phyloP scores from a whole-genome alignment of 2,113 vertebrate species.

The Macheiramphus alcinus region DNA sequence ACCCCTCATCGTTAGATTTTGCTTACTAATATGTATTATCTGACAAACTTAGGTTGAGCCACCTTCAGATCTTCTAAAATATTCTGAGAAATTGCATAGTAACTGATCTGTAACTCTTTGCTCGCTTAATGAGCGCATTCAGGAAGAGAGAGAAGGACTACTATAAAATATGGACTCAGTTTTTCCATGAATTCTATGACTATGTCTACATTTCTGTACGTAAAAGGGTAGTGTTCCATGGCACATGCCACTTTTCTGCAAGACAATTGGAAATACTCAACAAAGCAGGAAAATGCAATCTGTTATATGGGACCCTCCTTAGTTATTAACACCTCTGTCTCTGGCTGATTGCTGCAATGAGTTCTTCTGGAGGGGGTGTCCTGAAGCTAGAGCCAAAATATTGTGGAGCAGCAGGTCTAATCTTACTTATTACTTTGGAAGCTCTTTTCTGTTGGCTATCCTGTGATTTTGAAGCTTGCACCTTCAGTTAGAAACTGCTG shows the following conservation, averaged over 20 bases:
- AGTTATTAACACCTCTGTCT: background rate
- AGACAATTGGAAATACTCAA: background rate
- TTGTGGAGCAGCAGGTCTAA: background rate
- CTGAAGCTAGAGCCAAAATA: background rate
- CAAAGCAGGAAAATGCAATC: background rate
- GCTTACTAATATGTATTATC: background rate
- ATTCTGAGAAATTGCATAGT: background rate
- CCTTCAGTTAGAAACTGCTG: background rate
- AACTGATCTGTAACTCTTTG: background rate
- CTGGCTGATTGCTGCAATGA: background rate
- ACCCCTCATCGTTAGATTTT: background rate
- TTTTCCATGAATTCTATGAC: background rate
- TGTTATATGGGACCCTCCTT: background rate
- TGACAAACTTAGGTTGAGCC: background rate
- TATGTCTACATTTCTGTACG: background rate
- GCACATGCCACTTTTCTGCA: background rate
- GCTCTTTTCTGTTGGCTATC: background rate
- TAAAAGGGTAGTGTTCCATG: background rate
- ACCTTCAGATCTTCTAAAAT: background rate
- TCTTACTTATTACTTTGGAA: background rate
- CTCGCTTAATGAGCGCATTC: background rate
- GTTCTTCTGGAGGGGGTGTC: background rate
- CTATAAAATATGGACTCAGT: background rate
- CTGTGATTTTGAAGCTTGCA: background rate
- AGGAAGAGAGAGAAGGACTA: background rate